Evolutionary conservation across 2,113 vertebrate genomes (phyloP).

Genomic region (Cariama cristata): DNA sequence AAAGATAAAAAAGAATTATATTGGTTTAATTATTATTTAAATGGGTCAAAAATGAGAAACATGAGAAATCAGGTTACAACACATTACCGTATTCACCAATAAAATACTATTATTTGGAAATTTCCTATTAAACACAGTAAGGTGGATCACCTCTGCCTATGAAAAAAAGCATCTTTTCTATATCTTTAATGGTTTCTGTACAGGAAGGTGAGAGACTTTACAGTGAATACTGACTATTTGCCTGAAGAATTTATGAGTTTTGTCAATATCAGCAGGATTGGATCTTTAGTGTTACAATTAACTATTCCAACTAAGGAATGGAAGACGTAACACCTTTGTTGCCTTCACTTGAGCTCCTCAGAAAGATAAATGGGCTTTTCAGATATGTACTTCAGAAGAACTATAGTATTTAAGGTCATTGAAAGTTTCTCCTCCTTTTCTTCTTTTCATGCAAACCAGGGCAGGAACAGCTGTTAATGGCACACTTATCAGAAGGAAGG

Average conservation of each 20-base stretch:
- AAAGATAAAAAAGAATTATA: background rate
- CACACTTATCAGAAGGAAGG: constrained; percentile 61
- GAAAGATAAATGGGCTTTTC: constrained; percentile 35
- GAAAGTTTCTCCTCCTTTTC: background rate
- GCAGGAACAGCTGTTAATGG: constrained; percentile 60
- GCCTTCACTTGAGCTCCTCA: background rate
- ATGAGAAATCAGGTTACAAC: background rate
- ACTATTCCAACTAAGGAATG: background rate
- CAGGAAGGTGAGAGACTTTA: background rate
- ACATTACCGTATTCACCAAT: background rate
- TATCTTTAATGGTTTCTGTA: background rate
- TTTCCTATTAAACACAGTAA: background rate
- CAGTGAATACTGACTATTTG: background rate
- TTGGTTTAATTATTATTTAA: background rate
- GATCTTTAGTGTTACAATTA: background rate
- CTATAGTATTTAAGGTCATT: background rate
- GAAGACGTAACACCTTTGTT: constrained; percentile 15
- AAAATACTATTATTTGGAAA: background rate
- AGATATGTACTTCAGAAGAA: constrained; percentile 63
- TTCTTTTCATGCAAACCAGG: constrained; percentile 51
- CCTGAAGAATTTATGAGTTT: background rate
- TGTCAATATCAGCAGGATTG: background rate
- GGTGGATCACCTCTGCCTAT: background rate
- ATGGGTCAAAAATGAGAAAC: background rate
- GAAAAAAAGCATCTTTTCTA: background rate